Base-by-base conservation (phyloP, 2,797 vertebrate genomes). In the Coccyzus lansbergi region DNA sequence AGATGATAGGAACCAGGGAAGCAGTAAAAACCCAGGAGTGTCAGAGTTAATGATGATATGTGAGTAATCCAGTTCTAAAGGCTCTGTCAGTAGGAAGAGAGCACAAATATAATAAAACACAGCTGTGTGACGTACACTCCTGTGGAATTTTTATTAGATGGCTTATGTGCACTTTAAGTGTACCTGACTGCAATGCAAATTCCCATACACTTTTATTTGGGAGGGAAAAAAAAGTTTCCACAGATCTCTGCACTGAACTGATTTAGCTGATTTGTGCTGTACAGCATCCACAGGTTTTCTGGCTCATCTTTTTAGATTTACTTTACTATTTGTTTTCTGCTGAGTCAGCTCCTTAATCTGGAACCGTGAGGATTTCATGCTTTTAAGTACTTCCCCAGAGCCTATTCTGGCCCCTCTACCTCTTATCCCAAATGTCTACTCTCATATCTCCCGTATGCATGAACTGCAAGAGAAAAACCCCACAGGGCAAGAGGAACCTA, bases 151-250 rank as follows among this genome's bases (percentile, higher is more conserved):
- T 97, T 95, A 96, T 96, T 70, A 91, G 95, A 82, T 82, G 91
- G 88, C 79, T 95, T 82, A 79, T 83, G 86, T 25, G 52, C 92
- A 58, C 93, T 88, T 33, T 22, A 76, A 94, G 76, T 62, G 55
- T 94, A 96, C 96, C 95, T 96, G 96, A 91, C 94, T 92, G 85
- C 85, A 69, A n/a, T 88, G 93, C 94, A 90, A 84, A 94, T 95
- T 96, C 95, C 89, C 88, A 85, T 77, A 90, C 92, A n/a, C 77
- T 91, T 78, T 53, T 62, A 24, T 31, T 55, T 40, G 65, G 63
- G 88, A 93, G 55, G 64, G 16, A 38, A 38, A 70, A 26, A 26
- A 25, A 80, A 71, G 70, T 79, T 93, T 95, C 91, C 93, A 52
- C 29, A 28, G 76, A 33, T 48, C 68, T 68, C 62, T 24, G 55